Conservation (phyloP, 2,797 vertebrate species). For the Ispidina lecontei region DNA sequence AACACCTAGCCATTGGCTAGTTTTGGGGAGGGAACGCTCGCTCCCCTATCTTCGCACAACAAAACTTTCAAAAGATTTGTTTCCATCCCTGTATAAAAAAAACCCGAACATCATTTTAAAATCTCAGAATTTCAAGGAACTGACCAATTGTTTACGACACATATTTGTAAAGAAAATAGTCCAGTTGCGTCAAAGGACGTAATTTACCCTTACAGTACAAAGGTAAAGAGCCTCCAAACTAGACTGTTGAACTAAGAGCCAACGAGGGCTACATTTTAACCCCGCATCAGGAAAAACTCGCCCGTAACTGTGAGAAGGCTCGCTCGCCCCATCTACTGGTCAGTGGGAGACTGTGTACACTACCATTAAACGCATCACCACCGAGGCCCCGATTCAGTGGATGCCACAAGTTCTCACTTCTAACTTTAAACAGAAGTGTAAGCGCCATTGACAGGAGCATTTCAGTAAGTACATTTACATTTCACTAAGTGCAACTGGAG, state of each 20-base stretch:
- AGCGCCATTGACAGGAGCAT: not conserved
- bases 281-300: not conserved
- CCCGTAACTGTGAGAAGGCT: not conserved
- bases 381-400: not conserved
- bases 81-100: constrained; percentile 35
- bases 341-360: not conserved
- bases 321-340: constrained; percentile 71
- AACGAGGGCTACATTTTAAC: constrained; percentile 64
- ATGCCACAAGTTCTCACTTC: not conserved
- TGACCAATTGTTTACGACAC: constrained; percentile 57
- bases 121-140: constrained; percentile 64
- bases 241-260: constrained; percentile 13
- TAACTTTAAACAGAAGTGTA: not conserved
- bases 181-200: constrained; percentile 54
- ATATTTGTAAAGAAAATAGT: constrained; percentile 70
- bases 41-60: not conserved
- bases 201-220: constrained; percentile 56
- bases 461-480: not conserved
- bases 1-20: constrained; percentile 30
- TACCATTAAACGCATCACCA: not conserved
- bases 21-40: constrained; percentile 36
- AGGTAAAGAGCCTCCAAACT: constrained; percentile 48
- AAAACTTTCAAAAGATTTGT: constrained; percentile 45
- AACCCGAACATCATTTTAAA: constrained; percentile 20
- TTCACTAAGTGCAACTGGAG: not conserved